Evolutionary conservation across 2,888 invertebrate genomes (phyloP).

Genomic region (Drosophila planitibia): DNA sequence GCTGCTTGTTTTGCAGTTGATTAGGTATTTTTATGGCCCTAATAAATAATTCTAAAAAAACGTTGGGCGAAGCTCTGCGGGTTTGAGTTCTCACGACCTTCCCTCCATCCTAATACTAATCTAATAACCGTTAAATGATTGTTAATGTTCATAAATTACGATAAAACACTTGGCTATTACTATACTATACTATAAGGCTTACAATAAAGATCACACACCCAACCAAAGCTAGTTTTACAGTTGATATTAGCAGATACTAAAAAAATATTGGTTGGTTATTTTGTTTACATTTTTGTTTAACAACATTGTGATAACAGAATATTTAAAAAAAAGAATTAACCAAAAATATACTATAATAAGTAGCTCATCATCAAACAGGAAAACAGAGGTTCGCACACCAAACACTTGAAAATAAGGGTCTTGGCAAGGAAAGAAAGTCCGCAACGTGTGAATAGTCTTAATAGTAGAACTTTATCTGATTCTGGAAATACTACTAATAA

Average conservation of each 20-base stretch:
- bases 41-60: conserved; percentile 40
- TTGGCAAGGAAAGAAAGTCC: background rate
- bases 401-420: background rate
- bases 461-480: background rate
- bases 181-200: background rate
- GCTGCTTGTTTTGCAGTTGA: conserved; percentile 34
- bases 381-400: background rate
- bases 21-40: conserved; percentile 29
- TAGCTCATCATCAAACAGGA: background rate
- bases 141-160: conserved; percentile 41
- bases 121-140: conserved; percentile 47
- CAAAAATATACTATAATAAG: background rate
- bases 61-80: background rate
- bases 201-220: background rate
- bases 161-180: conserved; percentile 11
- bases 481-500: background rate
- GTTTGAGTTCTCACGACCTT: conserved; percentile 32
- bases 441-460: background rate
- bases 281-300: no score
- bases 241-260: no score
- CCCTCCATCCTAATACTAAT: conserved; percentile 33
- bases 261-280: background rate
- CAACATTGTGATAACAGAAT: background rate
- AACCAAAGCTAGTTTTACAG: background rate
- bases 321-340: background rate